Base-by-base conservation (phyloP, 2,888 invertebrate genomes). In the Apocheima hispidaria region DNA sequence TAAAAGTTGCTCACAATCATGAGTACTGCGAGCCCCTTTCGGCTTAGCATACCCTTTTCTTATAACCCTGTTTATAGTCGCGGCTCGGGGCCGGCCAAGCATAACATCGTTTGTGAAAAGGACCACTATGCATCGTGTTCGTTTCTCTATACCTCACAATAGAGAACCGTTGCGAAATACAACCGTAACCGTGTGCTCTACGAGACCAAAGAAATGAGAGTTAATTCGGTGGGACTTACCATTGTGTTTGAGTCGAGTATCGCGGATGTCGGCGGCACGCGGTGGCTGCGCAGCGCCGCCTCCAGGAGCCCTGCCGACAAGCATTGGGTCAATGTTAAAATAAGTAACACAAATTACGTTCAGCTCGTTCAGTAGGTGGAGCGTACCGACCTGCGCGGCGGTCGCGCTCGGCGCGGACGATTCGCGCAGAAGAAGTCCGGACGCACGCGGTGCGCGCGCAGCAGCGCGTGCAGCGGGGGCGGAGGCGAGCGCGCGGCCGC, bases 391-490 rank as follows among this genome's bases (percentile, higher is more conserved):
- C 55, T 21, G 48, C 44, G 5, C 26, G 43, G 16, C 14, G 44
- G 33, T 20, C 35, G 20, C 16, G 52, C 9, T 40, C 54, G 48
- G 26, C 70, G 73, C 40, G 77, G 59, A 53, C 94, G 90, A 83
- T 96, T 94, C 68, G 94, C 93, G 87, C 96, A 96, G 90, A 96
- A 96, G 89, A 96, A 96, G 82, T 96, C 96, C 0, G 96, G 95
- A 23, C 95, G 94, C 77, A 96, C 95, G 74, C 95, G 94, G 85
- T 96, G 94, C 53, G 83, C 83, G 64, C 78, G 83, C 72, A 87
- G 78, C 73, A 87, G 72, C 63, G 79, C 77, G 59, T 70, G 78
- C 72, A 83, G 79, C 52, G 77, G 88, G 87, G 71, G 93, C 80
- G 85, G 94, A 94, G 86, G 94, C 94, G 71, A 94, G 59, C 59